These are phyloP conservation scores for Pseudomyrmex sp. DNA, from an alignment of 1,140 invertebrate genomes.

Conservation along the genomic window DNA sequence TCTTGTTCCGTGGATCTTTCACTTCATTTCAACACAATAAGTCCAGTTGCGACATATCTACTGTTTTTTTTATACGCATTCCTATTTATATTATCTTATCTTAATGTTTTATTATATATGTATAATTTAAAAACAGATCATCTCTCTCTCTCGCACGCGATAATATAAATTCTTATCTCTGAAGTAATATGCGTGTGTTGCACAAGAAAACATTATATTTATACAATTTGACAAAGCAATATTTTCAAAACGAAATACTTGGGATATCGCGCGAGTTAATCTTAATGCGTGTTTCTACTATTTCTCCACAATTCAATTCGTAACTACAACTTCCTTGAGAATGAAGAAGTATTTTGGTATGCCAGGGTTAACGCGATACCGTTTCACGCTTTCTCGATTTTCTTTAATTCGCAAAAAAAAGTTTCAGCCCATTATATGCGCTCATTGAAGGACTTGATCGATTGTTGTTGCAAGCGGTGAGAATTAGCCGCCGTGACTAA, in stretches of 20 bases:
- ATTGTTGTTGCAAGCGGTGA: slow-evolving; percentile 34
- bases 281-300: not conserved
- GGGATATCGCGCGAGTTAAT: too few species aligned
- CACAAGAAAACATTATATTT: too few species aligned
- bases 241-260: not conserved
- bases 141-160: too few species aligned
- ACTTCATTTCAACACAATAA: not conserved
- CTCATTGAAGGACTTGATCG: slow-evolving; percentile 2
- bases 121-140: too few species aligned
- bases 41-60: too few species aligned
- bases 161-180: too few species aligned
- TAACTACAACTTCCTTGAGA: slow-evolving; percentile 12
- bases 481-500: slow-evolving; percentile 35
- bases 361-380: slow-evolving; percentile 22
- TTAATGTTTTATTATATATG: too few species aligned
- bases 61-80: not conserved
- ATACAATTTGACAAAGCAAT: not conserved
- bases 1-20: slow-evolving; percentile 5
- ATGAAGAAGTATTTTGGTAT: slow-evolving; percentile 26
- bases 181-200: too few species aligned
- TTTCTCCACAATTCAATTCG: slow-evolving; percentile 2
- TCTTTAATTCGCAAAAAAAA: slow-evolving; percentile 37
- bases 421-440: slow-evolving; percentile 25
- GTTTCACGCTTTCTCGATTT: slow-evolving; percentile 49
- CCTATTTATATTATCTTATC: too few species aligned